Conservation (phyloP, 2,888 invertebrate genomes). For the Dusona sp. region DNA sequence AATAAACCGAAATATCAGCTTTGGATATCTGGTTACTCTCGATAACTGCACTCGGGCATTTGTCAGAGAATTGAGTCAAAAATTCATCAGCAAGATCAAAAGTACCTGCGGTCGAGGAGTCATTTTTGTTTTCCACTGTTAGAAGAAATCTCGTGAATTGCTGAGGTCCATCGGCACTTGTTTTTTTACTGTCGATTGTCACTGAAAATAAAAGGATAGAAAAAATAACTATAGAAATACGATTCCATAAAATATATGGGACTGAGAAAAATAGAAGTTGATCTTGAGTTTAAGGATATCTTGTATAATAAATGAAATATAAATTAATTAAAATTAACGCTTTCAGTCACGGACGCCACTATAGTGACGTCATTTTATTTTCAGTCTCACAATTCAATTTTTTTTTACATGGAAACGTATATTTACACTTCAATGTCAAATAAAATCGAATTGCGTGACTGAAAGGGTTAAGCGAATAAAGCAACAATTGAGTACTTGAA, state of each 20-base stretch:
- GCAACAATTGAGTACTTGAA: neutral
- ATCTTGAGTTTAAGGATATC: neutral
- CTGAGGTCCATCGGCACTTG: slow-evolving; percentile 84
- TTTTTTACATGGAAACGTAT: too few relatives aligned
- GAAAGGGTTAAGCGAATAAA: too few relatives aligned
- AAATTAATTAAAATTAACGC: too few relatives aligned
- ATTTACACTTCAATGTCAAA: too few relatives aligned
- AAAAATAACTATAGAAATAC: neutral
- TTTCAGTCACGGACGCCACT: too few relatives aligned
- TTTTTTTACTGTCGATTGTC: slow-evolving; percentile 44
- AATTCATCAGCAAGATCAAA: slow-evolving; percentile 85
- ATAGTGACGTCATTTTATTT: too few relatives aligned
- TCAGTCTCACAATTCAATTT: too few relatives aligned
- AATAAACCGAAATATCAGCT: slow-evolving; percentile 94
- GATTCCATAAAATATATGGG: neutral
- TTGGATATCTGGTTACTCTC: slow-evolving; percentile 93
- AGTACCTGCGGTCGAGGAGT: slow-evolving; percentile 82
- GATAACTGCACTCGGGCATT: slow-evolving; percentile 93
- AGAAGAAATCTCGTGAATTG: slow-evolving; percentile 93
- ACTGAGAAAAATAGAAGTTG: neutral
- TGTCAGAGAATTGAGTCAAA: slow-evolving; percentile 90
- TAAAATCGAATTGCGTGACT: too few relatives aligned
- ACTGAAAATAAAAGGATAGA: slow-evolving; percentile 4
- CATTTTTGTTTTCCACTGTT: slow-evolving; percentile 89
- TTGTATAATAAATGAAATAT: too few relatives aligned